Percentiles rank a stretch among this genome's conserved stretches.
phyloP scores from a whole-genome alignment of 2,888 invertebrate genomes.

The Carterocephalus palaemon region DNA sequence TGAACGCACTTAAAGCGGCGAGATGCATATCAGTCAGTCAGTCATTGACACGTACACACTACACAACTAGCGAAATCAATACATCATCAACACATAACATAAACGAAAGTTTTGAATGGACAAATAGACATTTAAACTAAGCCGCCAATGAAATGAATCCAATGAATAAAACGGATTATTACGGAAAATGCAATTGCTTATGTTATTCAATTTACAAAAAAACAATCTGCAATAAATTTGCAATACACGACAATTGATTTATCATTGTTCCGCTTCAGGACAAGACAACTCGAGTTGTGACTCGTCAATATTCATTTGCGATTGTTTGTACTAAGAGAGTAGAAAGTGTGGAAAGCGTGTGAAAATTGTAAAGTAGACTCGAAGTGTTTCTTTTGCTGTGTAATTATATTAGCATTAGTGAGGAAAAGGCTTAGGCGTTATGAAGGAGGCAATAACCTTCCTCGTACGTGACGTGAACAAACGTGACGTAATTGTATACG shows the following conservation, averaged over 20 bases:
- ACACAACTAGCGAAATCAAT: too few species aligned
- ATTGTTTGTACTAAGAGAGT: too few species aligned
- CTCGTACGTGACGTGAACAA: slow-evolving; percentile 2
- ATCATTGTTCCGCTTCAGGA: slow-evolving; percentile 5
- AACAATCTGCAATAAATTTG: background rate
- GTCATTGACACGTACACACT: too few species aligned
- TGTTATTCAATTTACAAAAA: background rate
- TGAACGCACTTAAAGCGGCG: too few species aligned
- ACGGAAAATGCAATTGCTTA: too few species aligned
- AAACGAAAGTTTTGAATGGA: too few species aligned
- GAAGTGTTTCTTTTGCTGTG: slow-evolving; percentile 17
- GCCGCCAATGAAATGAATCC: too few species aligned
- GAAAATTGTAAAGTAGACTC: slow-evolving; percentile 22
- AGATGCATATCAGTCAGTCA: too few species aligned
- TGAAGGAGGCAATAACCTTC: slow-evolving; percentile 17
- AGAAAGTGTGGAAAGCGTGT: slow-evolving; percentile 34
- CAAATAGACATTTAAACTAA: too few species aligned
- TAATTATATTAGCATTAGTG: slow-evolving; percentile 23
- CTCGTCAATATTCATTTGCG: slow-evolving; percentile 27
- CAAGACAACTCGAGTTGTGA: background rate
- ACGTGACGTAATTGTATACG: background rate
- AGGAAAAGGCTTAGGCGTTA: slow-evolving; percentile 12
- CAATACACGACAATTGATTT: background rate
- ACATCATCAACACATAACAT: too few species aligned
- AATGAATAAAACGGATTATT: too few species aligned